These are phyloP conservation scores for Hipparchia sbordonii DNA, from an alignment of 2,888 invertebrate species.

Conservation along the genomic window DNA sequence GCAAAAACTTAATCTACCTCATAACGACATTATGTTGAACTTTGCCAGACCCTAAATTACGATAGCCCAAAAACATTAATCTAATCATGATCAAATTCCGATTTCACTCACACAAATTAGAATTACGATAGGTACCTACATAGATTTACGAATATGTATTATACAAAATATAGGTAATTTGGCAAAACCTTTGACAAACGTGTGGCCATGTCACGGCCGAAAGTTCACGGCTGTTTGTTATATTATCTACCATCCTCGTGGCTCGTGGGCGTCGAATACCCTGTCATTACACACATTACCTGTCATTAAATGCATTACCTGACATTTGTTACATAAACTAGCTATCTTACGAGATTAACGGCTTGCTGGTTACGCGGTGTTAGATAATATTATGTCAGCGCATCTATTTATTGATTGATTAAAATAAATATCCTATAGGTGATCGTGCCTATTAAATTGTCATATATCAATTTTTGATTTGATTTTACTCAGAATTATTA, in stretches of 20 bases:
- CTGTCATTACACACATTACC: slow-evolving; percentile 38
- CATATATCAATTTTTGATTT: slow-evolving; percentile 5
- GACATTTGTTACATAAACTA: slow-evolving; percentile 51
- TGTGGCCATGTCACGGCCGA: slow-evolving; percentile 31
- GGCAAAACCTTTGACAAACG: slow-evolving; percentile 20
- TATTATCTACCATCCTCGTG: slow-evolving; percentile 39
- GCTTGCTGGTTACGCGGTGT: slow-evolving; percentile 41
- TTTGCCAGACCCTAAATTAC: neutral
- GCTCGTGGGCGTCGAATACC: slow-evolving; percentile 45
- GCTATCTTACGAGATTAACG: slow-evolving; percentile 45
- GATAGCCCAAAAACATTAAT: slow-evolving; percentile 12
- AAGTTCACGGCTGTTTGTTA: slow-evolving; percentile 29
- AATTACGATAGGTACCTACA: neutral
- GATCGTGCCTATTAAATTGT: neutral
- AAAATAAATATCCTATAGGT: slow-evolving; percentile 1
- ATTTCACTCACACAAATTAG: neutral
- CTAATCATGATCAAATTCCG: slow-evolving; percentile 6
- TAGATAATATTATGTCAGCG: slow-evolving; percentile 43
- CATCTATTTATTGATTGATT: slow-evolving; percentile 17
- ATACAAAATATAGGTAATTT: slow-evolving; percentile 14
- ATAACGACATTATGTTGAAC: slow-evolving; percentile 6
- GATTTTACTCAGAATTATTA: neutral
- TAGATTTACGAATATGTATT: slow-evolving; percentile 16
- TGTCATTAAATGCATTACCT: slow-evolving; percentile 41
- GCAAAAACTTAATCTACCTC: slow-evolving; percentile 3